Evolutionary conservation across 2,113 vertebrate species (phyloP), one percentile per base, ranked within the genome.

Genomic region (Platycercus adscitus): DNA sequence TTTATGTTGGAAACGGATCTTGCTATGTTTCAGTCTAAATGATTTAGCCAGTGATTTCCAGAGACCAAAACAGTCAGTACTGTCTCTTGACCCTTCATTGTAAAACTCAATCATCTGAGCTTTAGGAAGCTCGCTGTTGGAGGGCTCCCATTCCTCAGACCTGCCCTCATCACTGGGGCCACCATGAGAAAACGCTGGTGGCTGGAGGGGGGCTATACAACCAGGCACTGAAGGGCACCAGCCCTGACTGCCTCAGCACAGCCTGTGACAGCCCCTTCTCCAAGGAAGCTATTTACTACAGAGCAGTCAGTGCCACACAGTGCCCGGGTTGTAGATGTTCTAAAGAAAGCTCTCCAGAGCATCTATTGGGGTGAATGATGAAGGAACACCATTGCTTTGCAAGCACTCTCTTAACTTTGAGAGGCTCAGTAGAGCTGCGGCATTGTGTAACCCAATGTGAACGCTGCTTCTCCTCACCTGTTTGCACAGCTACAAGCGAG

Each of bases 101-200:
- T 61, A 58, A 79, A 91, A 89, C 0, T 3, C 61, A 76, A 19
- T 15, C 31, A 19, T 15, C 31, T 41, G 47, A 86, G 75, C 52
- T 92, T 84, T 55, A 77, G 69, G 47, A 91, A 88, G 49, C 13
- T 15, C 20, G 4, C 5, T 65, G 33, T 44, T 1, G 0, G 35
- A 69, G 50, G 66, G 58, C 26, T 86, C 35, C 68, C 13, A 2
- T 55, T 70, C 13, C 63, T 70, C 4, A 5, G 37, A 21, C 23
- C 33, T 73, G 31, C 16, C n/a, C 44, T 55, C 2, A 0, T 10
- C 2, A 0, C 5, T 39, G 55, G 8, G 33, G 13, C 21, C 18
- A 7, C n/a, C 7, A 44, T 31, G 50, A 81, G 72, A 47, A 53
- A 68, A 17, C 0, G 0, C 46, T 0, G 0, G 26, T 13, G 68